Conservation (phyloP, 37 sponge, comb jelly and placozoan genomes). For the Hormiphora californensis region DNA sequence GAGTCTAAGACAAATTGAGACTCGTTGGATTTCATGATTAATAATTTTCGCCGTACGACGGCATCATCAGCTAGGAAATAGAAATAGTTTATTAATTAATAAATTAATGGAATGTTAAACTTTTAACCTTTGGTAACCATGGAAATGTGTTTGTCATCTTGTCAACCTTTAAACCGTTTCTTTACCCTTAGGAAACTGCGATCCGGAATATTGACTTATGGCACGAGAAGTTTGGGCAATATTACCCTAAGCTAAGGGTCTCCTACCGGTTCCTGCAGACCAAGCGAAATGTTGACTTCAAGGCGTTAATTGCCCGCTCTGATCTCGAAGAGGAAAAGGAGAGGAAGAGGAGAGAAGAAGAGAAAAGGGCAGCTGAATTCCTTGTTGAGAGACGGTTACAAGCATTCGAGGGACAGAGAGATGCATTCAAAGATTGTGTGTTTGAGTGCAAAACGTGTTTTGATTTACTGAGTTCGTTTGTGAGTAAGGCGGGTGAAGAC, state of each 20-base stretch:
- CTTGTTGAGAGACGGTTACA: not conserved
- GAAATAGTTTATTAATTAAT: too few species aligned
- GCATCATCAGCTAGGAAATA: too few species aligned
- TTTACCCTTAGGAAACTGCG: not conserved
- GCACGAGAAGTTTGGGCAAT: slow-evolving; percentile 34
- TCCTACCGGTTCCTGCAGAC: slow-evolving; percentile 19
- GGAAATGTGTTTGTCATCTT: too few species aligned
- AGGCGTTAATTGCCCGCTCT: not conserved
- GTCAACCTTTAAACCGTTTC: too few species aligned
- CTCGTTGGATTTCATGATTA: too few species aligned
- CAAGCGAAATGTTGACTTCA: slow-evolving; percentile 51
- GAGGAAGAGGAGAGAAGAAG: not conserved
- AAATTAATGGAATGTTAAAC: too few species aligned
- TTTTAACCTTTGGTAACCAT: too few species aligned
- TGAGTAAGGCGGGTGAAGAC: too few species aligned
- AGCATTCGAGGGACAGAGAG: not conserved
- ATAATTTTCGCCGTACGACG: too few species aligned
- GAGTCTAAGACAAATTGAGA: too few species aligned
- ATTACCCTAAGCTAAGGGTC: not conserved
- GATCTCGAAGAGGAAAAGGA: not conserved
- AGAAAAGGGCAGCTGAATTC: not conserved
- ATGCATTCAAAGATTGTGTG: slow-evolving; percentile 16
- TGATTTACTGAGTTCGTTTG: not conserved
- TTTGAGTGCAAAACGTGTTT: slow-evolving; percentile 29
- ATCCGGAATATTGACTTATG: not conserved